Conservation (phyloP, 2,113 vertebrate species). For the Neolamprologus longior region DNA sequence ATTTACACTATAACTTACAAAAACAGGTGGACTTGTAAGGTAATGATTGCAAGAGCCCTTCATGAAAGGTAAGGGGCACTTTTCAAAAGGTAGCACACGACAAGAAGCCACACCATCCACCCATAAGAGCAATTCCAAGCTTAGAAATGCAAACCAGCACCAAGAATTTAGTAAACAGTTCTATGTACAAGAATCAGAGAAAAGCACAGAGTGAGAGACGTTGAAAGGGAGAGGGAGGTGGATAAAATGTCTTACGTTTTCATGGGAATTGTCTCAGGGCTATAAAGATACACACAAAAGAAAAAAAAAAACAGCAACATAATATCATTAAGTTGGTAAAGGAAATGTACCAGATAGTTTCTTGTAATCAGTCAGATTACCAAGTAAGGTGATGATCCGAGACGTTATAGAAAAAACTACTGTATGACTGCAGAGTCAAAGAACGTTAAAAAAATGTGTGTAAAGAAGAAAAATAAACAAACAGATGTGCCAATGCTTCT, state of each 20-base stretch:
- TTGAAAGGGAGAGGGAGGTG: conserved; percentile 20
- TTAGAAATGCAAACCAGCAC: conserved; percentile 62
- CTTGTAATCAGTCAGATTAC: conserved; percentile 8
- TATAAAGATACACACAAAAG: conserved; percentile 77
- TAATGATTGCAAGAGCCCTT: conserved; percentile 67
- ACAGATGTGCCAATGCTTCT: conserved; percentile 20
- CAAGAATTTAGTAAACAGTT: conserved; percentile 64
- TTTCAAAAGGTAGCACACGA: conserved; percentile 51
- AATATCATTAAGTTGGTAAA: conserved; percentile 38
- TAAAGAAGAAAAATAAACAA: neutral
- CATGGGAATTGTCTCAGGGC: conserved; percentile 80
- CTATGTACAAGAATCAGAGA: conserved; percentile 59
- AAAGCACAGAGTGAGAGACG: conserved; percentile 21
- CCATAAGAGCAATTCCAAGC: conserved; percentile 60
- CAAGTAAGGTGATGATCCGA: neutral
- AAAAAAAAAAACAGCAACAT: conserved; percentile 23
- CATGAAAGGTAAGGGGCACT: conserved; percentile 61
- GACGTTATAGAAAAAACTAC: conserved; percentile 2
- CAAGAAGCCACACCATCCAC: conserved; percentile 60
- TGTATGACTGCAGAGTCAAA: neutral
- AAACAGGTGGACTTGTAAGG: conserved; percentile 37
- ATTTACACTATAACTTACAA: conserved; percentile 52
- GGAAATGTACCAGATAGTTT: conserved; percentile 27
- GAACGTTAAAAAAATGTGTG: neutral
- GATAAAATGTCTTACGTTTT: conserved; percentile 81